Evolutionary conservation across 2,113 vertebrate genomes (phyloP).

Genomic region (Aegypius monachus): DNA sequence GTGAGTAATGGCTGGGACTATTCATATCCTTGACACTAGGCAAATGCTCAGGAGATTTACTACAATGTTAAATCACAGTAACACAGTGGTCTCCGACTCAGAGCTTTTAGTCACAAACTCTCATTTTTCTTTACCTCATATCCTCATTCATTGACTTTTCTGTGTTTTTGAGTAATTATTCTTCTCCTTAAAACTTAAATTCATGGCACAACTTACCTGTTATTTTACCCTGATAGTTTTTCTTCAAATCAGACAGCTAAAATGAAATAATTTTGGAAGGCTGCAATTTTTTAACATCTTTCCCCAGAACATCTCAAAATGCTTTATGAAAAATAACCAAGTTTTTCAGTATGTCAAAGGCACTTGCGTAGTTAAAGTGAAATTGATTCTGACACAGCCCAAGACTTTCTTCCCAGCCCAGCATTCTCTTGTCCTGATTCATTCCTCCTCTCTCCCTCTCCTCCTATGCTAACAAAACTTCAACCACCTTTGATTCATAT

Average conservation of each 20-base stretch:
- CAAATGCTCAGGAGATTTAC: slow-evolving; percentile 5
- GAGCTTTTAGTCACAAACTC: neutral
- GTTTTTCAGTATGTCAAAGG: neutral
- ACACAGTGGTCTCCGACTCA: neutral
- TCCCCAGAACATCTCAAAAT: neutral
- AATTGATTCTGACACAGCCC: neutral
- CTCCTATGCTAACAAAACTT: neutral
- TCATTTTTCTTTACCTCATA: neutral
- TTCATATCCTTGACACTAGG: neutral
- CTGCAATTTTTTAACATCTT: neutral
- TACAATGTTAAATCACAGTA: neutral
- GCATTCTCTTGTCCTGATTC: neutral
- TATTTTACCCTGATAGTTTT: neutral
- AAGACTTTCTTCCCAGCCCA: neutral
- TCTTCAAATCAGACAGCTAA: neutral
- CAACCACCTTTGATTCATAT: neutral
- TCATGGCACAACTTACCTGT: neutral
- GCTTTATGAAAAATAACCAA: neutral
- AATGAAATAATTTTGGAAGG: neutral
- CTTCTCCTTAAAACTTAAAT: neutral
- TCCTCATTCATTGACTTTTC: neutral
- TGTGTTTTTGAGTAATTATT: neutral
- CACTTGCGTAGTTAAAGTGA: neutral
- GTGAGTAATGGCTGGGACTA: neutral
- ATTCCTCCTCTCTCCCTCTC: neutral